Evolutionary conservation across 2,888 invertebrate genomes (phyloP), one percentile per base, ranked within the genome.

Genomic region (Serripes groenlandicus): DNA sequence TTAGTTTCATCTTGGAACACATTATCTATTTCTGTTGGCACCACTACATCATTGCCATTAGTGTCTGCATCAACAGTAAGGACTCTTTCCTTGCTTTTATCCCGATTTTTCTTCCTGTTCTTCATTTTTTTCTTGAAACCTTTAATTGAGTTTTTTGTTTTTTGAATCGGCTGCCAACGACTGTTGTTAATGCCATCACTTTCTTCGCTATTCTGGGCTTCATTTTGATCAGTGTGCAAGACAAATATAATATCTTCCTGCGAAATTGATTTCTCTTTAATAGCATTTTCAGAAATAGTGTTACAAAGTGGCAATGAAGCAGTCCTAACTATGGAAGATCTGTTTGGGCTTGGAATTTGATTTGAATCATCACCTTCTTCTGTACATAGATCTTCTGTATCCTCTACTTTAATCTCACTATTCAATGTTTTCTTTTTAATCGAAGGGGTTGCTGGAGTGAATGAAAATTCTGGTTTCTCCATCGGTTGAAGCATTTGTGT

Each of bases 101-200:
- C 78, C 21, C 64, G 23, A 34, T 76, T 81, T 34, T 71, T 79
- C 52, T 83, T 81, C 62, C 76, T 73, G 60, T 86, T 81, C 64
- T 86, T 81, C 28, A 85, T 78, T 62, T 83, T 84, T 66, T 88
- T 81, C 62, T 88, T 87, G 26, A 90, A 79, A 58, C 81, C 78
- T 62, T 86, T 83, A 21, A 90, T 64, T 26, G 88, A 86, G 62
- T 88, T 75, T 85, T 78, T 88, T 54, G 28, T 66, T 23, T 42
- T 42, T 42, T 37, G 66, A 60, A 58, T 30, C 81, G 35, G 34
- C 71, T 75, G 34, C 81, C 74, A 75, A 9, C 34, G 11, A 32
- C 37, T 37, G 35, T 75, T 52, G 30, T 79, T 81, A 9, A 49
- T 30, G 28, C 52, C 18, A 18, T 78, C 79, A 35, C 72, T 64